A percentile compares a stretch with the other conserved stretches of the same genome.
These are phyloP conservation scores for Phylloscopus trochilus DNA, from an alignment of 2,113 vertebrate genomes.

Conservation along the genomic window DNA sequence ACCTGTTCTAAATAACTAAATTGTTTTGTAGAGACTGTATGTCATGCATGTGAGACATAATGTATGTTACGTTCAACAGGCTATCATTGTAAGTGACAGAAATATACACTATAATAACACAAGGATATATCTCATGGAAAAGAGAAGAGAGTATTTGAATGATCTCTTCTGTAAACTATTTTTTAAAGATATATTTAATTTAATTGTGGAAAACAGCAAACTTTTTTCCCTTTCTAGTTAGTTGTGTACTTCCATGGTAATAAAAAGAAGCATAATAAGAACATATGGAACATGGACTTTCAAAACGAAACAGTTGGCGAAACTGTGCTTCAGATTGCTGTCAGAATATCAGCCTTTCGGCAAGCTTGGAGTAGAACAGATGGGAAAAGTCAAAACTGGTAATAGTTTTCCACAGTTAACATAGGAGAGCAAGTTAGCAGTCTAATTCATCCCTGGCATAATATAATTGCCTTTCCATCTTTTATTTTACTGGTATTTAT, in stretches of 20 bases:
- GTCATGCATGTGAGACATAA: not conserved
- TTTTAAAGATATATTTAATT: not conserved
- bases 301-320: constrained; percentile 51
- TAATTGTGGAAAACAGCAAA: not conserved
- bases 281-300: constrained; percentile 50
- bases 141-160: not conserved
- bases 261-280: constrained; percentile 44
- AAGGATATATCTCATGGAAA: not conserved
- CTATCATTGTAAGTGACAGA: not conserved
- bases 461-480: not conserved
- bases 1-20: not conserved
- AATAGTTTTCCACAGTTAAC: constrained; percentile 15
- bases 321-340: constrained; percentile 32
- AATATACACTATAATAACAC: not conserved
- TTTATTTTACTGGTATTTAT: not conserved
- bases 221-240: not conserved
- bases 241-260: not conserved
- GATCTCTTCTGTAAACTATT: not conserved
- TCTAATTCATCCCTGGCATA: not conserved
- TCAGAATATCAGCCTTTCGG: constrained; percentile 59
- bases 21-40: not conserved
- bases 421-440: not conserved
- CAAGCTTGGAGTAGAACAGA: constrained; percentile 58
- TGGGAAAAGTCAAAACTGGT: constrained; percentile 66
- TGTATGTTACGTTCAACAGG: not conserved